Base-by-base conservation (phyloP, 2,888 invertebrate species). In the Lepidochitona cinerea region DNA sequence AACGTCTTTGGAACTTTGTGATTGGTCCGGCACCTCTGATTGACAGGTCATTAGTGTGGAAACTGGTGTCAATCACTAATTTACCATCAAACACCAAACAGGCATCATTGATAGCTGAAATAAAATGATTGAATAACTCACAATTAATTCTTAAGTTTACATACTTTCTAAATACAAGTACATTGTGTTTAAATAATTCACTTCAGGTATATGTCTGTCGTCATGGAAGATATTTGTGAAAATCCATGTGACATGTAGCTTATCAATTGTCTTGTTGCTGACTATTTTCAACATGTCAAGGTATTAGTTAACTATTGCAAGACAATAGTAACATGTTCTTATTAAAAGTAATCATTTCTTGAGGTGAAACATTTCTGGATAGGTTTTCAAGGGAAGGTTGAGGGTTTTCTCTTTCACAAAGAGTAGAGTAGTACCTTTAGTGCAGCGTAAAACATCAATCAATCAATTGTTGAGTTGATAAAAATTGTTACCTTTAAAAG, bases 31-130 rank as follows among this genome's bases (percentile, higher is more conserved):
- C 91, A 1, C 85, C 90, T 33, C 90, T 75, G 68, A 91, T 90
- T 4, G 87, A 75, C 26, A 89, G 86, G 75, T 91, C 91, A 81
- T 90, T 91, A 33, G 91, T 91, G 81, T 90, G 89, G 84, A 91
- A 91, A 35, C 83, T 84, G 4, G 89, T 86, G 79, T 91, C 90
- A 71, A 91, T 89, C 41, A 91, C 91, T 64, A 91, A 84, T 68
- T 87, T 86, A 1, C 90, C 89, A 79, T 91, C 91, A 81, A 87
- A 91, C 33, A 91, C 91, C 66, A 91, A 81, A 75, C 89, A 90
- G 12, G 90, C 86, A 81, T 91, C 88, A 80, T 91, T 91, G 70
- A 89, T 84, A 36, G 89, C 90, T 88, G 81, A 6, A 76, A 75
- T 53, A 54, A 36, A 54, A 26, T n/a, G n/a, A n/a, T n/a, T n/a